Evolutionary conservation across 2,797 vertebrate species (phyloP).

Genomic region (Halcyon badia): DNA sequence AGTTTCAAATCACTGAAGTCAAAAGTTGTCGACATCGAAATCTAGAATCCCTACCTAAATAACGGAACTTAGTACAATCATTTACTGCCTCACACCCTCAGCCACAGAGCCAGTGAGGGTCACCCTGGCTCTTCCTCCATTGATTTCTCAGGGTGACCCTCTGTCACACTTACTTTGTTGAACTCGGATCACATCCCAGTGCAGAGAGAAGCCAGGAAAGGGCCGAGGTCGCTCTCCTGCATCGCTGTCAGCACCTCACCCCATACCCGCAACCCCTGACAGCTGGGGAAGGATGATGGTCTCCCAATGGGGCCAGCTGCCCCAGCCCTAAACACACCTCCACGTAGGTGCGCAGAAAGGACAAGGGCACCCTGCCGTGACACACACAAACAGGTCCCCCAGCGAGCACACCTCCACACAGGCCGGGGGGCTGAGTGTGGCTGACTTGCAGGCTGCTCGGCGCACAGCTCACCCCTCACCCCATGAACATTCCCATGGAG

Average conservation of each 20-base stretch:
- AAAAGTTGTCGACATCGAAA: neutral
- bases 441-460: accelerated
- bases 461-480: neutral
- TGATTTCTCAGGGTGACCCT: neutral
- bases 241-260: neutral
- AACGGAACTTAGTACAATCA: accelerated
- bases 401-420: neutral
- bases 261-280: accelerated
- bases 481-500: accelerated
- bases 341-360: accelerated
- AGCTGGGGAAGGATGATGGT: accelerated
- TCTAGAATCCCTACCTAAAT: neutral
- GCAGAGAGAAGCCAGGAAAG: neutral
- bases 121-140: neutral
- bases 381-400: neutral
- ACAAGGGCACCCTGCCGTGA: neutral
- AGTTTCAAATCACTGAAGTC: neutral
- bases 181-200: neutral
- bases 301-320: too few species aligned
- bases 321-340: accelerated
- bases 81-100: neutral
- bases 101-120: neutral
- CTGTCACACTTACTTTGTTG: neutral
- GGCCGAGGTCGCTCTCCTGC: neutral
- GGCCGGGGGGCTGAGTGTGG: accelerated